These are phyloP conservation scores for Archilochus colubris DNA, from an alignment of 2,113 vertebrate genomes.

Conservation along the genomic window DNA sequence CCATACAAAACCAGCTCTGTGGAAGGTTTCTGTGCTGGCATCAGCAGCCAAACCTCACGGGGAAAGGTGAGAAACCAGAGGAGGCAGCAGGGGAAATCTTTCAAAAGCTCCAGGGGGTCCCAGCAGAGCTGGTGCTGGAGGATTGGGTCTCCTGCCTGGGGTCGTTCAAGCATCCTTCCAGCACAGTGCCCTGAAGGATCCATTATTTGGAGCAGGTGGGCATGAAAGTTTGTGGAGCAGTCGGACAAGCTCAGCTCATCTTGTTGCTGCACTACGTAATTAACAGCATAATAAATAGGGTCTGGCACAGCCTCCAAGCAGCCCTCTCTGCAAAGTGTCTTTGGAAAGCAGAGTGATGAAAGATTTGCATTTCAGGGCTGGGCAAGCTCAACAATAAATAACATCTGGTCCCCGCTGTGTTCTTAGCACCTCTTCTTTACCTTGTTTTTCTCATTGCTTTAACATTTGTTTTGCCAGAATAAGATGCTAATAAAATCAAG, in stretches of 20 bases:
- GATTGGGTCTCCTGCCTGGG: background rate
- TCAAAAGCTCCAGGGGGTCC: background rate
- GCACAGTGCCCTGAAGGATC: background rate
- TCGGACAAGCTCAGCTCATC: background rate
- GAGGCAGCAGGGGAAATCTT: background rate
- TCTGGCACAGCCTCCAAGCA: constrained; percentile 2
- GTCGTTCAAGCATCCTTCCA: background rate
- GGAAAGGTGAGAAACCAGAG: background rate
- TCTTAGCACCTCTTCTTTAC: constrained; percentile 17
- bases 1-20: background rate
- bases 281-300: background rate
- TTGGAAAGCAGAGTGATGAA: background rate
- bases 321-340: background rate
- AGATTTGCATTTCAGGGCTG: background rate
- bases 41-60: background rate
- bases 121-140: background rate
- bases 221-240: background rate
- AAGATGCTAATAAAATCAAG: constrained; percentile 71
- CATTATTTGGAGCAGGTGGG: background rate
- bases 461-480: constrained; percentile 63
- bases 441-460: constrained; percentile 51
- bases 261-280: background rate
- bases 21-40: background rate
- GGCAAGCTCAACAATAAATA: background rate
- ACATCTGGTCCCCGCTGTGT: constrained; percentile 1